Base-by-base conservation (phyloP, 2,888 invertebrate genomes). In the Calameuta filiformis region DNA sequence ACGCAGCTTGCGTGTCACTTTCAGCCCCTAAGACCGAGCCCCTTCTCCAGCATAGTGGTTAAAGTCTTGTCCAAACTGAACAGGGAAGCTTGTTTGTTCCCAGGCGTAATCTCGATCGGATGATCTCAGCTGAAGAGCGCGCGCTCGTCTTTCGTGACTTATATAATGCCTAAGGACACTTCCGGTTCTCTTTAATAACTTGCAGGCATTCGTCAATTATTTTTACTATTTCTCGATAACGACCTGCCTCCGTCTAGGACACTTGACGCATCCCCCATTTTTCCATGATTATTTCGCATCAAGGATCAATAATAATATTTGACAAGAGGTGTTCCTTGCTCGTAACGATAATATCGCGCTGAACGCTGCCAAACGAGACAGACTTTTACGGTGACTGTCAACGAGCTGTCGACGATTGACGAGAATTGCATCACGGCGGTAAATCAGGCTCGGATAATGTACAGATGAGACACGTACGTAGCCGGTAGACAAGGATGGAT, bases 81-180 rank as follows among this genome's bases (percentile, higher is more conserved):
- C n/a, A 56, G 69, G 12, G 75, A 69, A 69, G 74, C 78, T 78
- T 78, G 78, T 78, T 78, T 78, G 78, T 78, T 78, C 76, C 71
- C 33, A 33, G 73, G 75, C 75, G 78, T 56, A 75, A 78, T 78
- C 75, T 68, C 78, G 73, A 73, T 76, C 75, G 71, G 78, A 78
- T 78, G 76, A 78, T 75, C 78, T 74, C 30, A 12, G 74, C 35
- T 35, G 9, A 74, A 35, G 71, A 71, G 31, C 6, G 34, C 33
- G 34, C 71, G 34, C 71, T 71, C 71, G 31, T 71, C 71, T 71
- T 71, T 34, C 71, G 71, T 71, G 56, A 33, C 30, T 71, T 23
- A 30, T 34, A 33, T 30, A 31, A 34, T 12, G 71, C 30, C 30
- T 34, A 23, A 71, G 71, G 74, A 33, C 34, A 37, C 74, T 35